phyloP scores from a whole-genome alignment of 1,140 invertebrate species.

The Halyomorpha halys region DNA sequence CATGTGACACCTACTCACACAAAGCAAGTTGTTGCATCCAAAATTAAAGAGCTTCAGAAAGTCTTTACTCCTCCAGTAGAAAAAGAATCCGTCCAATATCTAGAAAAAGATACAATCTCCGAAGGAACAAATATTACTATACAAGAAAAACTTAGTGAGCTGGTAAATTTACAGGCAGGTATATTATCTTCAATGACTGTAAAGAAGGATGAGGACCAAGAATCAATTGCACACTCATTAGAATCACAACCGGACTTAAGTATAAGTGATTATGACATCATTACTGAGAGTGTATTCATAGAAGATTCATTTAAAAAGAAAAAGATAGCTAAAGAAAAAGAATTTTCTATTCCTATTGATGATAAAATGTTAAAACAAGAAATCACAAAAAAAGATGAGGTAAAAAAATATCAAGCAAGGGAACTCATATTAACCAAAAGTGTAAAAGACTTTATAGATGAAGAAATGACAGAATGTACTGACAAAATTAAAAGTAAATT shows the following conservation, averaged over 20 bases:
- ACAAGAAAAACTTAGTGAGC: constrained; percentile 29
- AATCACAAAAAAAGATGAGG: constrained; percentile 2
- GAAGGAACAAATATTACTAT: constrained; percentile 15
- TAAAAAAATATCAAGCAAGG: constrained; percentile 4
- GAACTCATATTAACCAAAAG: constrained; percentile 23
- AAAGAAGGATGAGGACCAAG: constrained; percentile 35
- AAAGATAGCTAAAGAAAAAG: constrained; percentile 8
- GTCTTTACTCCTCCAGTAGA: constrained; percentile 35
- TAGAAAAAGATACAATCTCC: constrained; percentile 16
- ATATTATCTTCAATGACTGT: constrained; percentile 26
- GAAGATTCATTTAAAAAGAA: not conserved
- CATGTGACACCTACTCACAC: constrained; percentile 25
- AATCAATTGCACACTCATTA: constrained; percentile 30
- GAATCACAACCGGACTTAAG: constrained; percentile 38
- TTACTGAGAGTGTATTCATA: not conserved
- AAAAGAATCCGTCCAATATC: constrained; percentile 14
- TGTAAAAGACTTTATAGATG: constrained; percentile 25
- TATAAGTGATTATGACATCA: not conserved
- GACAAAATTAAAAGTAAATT: constrained; percentile 8
- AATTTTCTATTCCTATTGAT: constrained; percentile 19
- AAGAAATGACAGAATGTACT: constrained; percentile 24
- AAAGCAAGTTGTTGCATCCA: constrained; percentile 37
- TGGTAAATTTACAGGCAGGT: constrained; percentile 32
- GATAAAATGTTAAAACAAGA: constrained; percentile 21
- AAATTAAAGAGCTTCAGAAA: constrained; percentile 41